A percentile compares a stretch with the other conserved stretches of the same genome.
Conservation (phyloP, 2,113 vertebrate genomes). For the Micromys minutus region DNA sequence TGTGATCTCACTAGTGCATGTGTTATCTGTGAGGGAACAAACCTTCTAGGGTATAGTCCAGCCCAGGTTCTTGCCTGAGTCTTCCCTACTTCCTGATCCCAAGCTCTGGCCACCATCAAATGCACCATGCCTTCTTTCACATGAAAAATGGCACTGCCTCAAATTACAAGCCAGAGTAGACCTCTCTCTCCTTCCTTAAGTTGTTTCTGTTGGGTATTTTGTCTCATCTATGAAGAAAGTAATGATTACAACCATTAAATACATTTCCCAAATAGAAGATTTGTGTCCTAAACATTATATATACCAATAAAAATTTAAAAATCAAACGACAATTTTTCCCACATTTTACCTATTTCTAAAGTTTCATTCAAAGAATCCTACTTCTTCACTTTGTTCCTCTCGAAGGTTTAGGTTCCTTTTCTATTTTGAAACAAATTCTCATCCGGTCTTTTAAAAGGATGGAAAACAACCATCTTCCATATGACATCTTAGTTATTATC, state of each 20-base stretch:
- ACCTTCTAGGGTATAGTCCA: not conserved
- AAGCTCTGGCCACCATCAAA: not conserved
- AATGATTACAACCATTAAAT: not conserved
- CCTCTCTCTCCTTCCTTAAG: not conserved
- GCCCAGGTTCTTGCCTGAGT: not conserved
- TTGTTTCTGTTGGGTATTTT: not conserved
- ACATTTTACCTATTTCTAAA: not conserved
- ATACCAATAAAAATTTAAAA: not conserved
- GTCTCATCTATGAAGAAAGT: not conserved
- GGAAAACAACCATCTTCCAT: not conserved
- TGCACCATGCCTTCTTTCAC: not conserved
- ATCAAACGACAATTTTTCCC: not conserved
- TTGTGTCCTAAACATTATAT: not conserved
- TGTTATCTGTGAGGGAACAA: not conserved
- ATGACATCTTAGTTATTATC: not conserved
- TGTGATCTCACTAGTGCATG: not conserved
- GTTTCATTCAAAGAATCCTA: not conserved
- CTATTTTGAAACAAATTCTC: constrained; percentile 47
- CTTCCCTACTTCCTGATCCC: not conserved
- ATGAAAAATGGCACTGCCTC: not conserved
- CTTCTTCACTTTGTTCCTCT: not conserved
- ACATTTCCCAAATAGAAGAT: not conserved
- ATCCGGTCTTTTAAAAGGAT: not conserved
- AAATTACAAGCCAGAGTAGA: not conserved
- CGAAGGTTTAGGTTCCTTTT: not conserved